Percentiles rank a stretch among this genome's conserved stretches.
Evolutionary conservation across 1,140 invertebrate species (phyloP).

Genomic region (Aphaenogaster rudis): DNA sequence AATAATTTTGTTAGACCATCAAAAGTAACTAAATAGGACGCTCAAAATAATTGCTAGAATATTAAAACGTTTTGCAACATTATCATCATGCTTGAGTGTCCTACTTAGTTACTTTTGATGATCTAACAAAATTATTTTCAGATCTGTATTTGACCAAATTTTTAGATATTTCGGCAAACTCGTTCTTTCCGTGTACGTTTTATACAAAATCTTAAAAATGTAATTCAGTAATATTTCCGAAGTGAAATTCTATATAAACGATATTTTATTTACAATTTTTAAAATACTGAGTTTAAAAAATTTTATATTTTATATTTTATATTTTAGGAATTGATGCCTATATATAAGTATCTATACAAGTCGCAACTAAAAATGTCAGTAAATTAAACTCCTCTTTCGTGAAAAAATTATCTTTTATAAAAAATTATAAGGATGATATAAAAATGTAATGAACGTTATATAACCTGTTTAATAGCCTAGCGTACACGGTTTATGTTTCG

Average conservation of each 20-base stretch:
- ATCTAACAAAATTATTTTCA: no score
- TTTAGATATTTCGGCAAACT: no score
- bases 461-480: neutral
- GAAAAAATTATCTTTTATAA: neutral
- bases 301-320: neutral
- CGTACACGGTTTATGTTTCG: constrained; percentile 8
- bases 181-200: neutral
- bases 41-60: no score
- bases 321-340: neutral
- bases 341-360: neutral
- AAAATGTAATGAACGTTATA: neutral
- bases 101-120: no score
- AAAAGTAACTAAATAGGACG: no score
- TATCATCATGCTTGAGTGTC: no score
- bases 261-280: neutral
- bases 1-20: no score
- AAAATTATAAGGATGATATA: neutral
- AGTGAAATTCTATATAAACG: neutral
- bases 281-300: neutral
- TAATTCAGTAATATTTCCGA: neutral
- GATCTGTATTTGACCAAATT: no score
- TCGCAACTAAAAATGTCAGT: neutral
- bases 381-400: neutral
- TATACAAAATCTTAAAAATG: neutral
- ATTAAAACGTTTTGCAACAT: no score